A percentile compares a stretch with the other conserved stretches of the same genome.
phyloP scores from a whole-genome alignment of 2,113 vertebrate species.

The Etia nguti region DNA sequence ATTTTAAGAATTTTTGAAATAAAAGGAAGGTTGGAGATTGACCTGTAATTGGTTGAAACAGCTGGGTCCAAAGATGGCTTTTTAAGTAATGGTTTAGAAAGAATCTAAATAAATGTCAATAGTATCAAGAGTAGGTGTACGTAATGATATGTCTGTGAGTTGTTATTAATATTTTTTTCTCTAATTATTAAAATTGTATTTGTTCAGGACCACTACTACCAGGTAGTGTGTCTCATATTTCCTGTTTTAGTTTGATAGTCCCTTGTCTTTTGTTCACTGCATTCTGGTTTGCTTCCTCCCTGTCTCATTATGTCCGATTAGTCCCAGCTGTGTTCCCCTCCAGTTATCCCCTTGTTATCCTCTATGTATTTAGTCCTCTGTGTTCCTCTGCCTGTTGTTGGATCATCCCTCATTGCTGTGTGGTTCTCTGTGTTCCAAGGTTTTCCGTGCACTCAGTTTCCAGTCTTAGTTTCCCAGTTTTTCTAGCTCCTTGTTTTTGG shows the following conservation, averaged over 20 bases:
- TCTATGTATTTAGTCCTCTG: background rate
- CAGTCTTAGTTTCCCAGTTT: background rate
- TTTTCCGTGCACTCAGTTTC: background rate
- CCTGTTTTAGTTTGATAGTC: background rate
- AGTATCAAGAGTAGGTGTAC: background rate
- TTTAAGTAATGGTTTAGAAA: background rate
- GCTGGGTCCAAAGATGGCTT: background rate
- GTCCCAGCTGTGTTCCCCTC: background rate
- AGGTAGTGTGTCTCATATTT: background rate
- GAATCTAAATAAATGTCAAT: background rate
- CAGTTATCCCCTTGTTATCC: background rate
- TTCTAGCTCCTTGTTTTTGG: background rate
- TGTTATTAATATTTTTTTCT: background rate
- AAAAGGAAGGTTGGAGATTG: background rate
- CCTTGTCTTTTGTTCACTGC: background rate
- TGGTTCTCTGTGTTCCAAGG: background rate
- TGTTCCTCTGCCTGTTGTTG: too few species aligned
- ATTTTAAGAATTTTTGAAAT: background rate
- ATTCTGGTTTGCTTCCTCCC: background rate
- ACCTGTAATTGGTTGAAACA: background rate
- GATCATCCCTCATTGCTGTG: background rate
- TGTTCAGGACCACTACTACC: background rate
- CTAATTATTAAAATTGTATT: background rate
- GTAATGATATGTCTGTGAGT: background rate
- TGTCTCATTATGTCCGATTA: background rate